Evolutionary conservation across 2,888 invertebrate genomes (phyloP), one percentile per base, ranked within the genome.

Genomic region (Halictus ligatus): DNA sequence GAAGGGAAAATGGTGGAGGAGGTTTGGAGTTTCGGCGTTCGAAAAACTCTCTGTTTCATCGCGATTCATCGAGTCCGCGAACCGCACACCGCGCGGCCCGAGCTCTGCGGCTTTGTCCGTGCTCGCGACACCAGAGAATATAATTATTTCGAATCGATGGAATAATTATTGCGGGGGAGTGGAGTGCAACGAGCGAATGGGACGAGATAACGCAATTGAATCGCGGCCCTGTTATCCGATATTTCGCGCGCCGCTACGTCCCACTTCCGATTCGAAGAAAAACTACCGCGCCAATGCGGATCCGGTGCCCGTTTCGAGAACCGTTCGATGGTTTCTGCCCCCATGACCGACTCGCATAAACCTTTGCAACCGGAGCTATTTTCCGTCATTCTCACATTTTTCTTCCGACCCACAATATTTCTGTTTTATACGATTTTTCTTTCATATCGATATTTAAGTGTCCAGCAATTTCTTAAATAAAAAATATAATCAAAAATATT

Each of bases 61-160:
- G 64, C 73, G 72, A 78, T 80, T 72, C 84, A 25, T 78, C 69
- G 77, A 40, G 58, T 71, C n/a, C 7, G n/a, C 8, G n/a, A n/a
- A 43, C 40, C 69, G 0, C 21, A 40, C 10, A 4, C 12, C 21
- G 10, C 12, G 8, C 43, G 15, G n/a, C 48, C 58, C 7, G 35
- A n/a, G 58, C n/a, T 58, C n/a, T 58, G 67, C 43, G 64, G 50
- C 25, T 46, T n/a, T 46, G 15, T 72, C 50, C 74, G 72, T 83
- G 77, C 69, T 83, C 80, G 82, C 81, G 82, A 64, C 76, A 77
- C 73, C 75, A 71, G 76, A 72, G 73, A 82, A 80, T 89, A 89
- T 85, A 85, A 89, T 88, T 90, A 90, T 90, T 90, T 88, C 88
- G 78, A 86, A 90, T 86, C 90, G 86, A 86, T 89, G 77, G 81